Evolutionary conservation across 2,888 invertebrate species (phyloP).

Genomic region (Auanema freiburgensis): DNA sequence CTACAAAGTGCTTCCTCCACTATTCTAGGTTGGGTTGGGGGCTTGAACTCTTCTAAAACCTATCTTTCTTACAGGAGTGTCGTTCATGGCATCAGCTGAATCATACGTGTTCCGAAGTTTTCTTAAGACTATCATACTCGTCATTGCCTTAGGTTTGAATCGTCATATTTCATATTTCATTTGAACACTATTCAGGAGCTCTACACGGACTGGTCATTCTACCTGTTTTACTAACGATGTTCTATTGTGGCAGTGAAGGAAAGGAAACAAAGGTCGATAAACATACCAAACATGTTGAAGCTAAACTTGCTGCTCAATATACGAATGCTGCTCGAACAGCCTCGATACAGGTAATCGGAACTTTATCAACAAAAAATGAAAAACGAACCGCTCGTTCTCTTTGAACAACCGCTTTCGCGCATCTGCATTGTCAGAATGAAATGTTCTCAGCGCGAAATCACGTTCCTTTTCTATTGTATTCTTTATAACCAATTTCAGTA

Average conservation of each 20-base stretch:
- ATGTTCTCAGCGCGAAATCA: neutral
- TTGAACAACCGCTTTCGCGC: constrained; percentile 19
- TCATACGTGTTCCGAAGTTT: constrained; percentile 73
- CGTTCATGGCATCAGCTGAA: constrained; percentile 82
- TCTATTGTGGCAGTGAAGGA: constrained; percentile 37
- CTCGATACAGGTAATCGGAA: constrained; percentile 33
- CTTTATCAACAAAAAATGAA: constrained; percentile 10
- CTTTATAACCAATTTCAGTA: neutral
- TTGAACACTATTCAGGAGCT: constrained; percentile 69
- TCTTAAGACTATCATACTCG: constrained; percentile 83
- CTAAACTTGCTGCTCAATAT: constrained; percentile 41
- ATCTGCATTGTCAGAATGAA: constrained; percentile 13
- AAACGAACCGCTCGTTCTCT: too few species aligned
- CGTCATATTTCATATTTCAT: neutral
- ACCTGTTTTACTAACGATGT: constrained; percentile 70
- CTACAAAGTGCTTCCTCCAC: constrained; percentile 89
- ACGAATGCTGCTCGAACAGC: constrained; percentile 32
- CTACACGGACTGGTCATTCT: constrained; percentile 89
- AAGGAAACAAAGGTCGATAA: constrained; percentile 8
- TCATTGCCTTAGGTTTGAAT: constrained; percentile 77
- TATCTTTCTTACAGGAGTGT: constrained; percentile 69
- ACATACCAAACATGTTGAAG: constrained; percentile 27
- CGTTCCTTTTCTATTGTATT: neutral
- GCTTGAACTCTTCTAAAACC: neutral
- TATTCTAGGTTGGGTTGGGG: constrained; percentile 73